Evolutionary conservation across 2,797 vertebrate genomes (phyloP).

Genomic region (Aselliscus stoliczkanus): DNA sequence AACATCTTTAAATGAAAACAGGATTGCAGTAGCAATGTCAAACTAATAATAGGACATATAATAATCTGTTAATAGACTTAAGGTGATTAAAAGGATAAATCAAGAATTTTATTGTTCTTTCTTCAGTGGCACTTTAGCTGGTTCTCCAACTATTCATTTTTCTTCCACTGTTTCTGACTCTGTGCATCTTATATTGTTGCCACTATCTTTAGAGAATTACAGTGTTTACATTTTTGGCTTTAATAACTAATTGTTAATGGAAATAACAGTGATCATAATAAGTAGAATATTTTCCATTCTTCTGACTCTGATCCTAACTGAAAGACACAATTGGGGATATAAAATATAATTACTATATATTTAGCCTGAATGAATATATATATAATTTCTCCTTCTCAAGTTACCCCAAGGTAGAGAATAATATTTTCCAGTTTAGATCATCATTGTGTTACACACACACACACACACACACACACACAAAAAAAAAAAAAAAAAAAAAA

Average conservation of each 20-base stretch:
- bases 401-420: background rate
- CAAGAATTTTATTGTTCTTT: background rate
- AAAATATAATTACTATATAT: background rate
- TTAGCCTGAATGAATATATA: too few relatives aligned
- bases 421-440: background rate
- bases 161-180: background rate
- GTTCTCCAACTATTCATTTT: background rate
- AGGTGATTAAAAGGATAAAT: background rate
- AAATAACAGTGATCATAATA: background rate
- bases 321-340: background rate
- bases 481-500: background rate
- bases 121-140: background rate
- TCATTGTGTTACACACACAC: background rate
- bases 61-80: background rate
- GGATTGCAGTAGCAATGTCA: background rate
- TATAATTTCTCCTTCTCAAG: background rate
- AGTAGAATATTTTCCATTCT: background rate
- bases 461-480: background rate
- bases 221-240: background rate
- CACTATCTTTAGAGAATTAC: background rate
- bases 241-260: background rate
- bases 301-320: background rate
- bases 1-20: background rate
- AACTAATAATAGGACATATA: background rate
- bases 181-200: background rate